These are phyloP conservation scores for Lota lota DNA, from an alignment of 2,113 vertebrate species.

Conservation along the genomic window DNA sequence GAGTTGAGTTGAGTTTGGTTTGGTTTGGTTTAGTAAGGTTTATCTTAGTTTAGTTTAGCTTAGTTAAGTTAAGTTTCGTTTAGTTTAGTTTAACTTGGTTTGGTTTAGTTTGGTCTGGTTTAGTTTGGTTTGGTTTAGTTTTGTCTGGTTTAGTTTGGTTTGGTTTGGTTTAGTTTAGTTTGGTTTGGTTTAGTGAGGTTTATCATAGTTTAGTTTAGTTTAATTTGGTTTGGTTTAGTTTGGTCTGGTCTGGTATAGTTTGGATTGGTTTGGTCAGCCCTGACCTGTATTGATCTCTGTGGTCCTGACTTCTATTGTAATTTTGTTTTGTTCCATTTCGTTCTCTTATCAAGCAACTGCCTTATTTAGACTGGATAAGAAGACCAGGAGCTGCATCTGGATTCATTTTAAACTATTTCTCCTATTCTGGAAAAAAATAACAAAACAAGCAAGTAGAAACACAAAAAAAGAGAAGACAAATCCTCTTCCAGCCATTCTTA, in stretches of 20 bases:
- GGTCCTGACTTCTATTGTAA: background rate
- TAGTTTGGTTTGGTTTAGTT: no score
- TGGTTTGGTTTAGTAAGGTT: background rate
- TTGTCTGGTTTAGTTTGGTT: no score
- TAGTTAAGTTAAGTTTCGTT: no score
- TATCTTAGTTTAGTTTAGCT: no score
- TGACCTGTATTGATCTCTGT: background rate
- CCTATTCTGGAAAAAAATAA: slow-evolving; percentile 23
- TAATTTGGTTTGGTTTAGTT: no score
- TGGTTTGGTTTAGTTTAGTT: no score
- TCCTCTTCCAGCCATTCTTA: background rate
- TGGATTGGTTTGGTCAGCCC: background rate
- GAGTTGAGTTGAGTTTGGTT: no score
- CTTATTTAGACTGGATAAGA: background rate
- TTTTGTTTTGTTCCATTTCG: background rate
- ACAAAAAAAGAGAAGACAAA: slow-evolving; percentile 20
- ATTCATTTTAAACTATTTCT: slow-evolving; percentile 16
- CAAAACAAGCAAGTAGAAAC: slow-evolving; percentile 37
- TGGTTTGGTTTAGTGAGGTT: no score
- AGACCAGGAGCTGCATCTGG: slow-evolving; percentile 28
- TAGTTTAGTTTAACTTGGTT: no score
- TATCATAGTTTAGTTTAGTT: no score
- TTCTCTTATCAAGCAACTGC: background rate
- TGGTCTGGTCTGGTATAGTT: background rate
- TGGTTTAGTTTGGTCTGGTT: no score